phyloP scores from a whole-genome alignment of 2,797 vertebrate genomes.

The Paguma larvata region DNA sequence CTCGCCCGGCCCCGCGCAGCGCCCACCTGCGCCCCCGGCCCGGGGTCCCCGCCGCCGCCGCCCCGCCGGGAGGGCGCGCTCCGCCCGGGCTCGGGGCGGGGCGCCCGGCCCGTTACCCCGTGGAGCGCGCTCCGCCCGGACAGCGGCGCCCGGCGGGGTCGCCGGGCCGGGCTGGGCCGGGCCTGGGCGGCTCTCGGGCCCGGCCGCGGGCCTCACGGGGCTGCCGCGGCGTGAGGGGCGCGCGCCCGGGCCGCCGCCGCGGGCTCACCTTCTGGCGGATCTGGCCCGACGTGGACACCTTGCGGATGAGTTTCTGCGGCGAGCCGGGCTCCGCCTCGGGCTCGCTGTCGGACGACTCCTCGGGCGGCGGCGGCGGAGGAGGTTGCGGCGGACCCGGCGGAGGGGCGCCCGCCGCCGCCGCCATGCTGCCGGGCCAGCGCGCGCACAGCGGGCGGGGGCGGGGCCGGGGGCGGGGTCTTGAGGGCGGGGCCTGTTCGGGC shows the following conservation, averaged over 20 bases:
- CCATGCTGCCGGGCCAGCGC: slow-evolving; percentile 87
- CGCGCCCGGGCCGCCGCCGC: slow-evolving; percentile 62
- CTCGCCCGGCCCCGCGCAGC: background rate
- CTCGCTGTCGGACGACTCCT: slow-evolving; percentile 98
- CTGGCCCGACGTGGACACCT: slow-evolving; percentile 98
- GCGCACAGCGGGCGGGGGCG: slow-evolving; percentile 85
- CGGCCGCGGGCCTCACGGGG: slow-evolving; percentile 63
- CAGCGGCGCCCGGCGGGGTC: background rate
- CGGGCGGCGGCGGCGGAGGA: slow-evolving; percentile 89
- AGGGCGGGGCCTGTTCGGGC: background rate
- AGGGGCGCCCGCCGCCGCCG: slow-evolving; percentile 87
- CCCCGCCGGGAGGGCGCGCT: background rate
- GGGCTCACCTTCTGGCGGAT: slow-evolving; percentile 96
- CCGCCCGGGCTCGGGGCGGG: background rate
- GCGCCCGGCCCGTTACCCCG: slow-evolving; percentile 33
- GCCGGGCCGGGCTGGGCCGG: background rate
- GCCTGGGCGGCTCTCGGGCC: slow-evolving; percentile 57
- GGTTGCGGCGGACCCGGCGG: slow-evolving; percentile 88
- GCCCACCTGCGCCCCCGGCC: slow-evolving; percentile 58
- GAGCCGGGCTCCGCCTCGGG: slow-evolving; percentile 96
- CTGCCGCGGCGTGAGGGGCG: slow-evolving; percentile 63
- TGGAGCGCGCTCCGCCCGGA: background rate
- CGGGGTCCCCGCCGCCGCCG: background rate
- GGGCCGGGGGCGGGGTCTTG: slow-evolving; percentile 58
- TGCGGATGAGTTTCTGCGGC: slow-evolving; percentile 96